phyloP scores from a whole-genome alignment of 1,140 invertebrate genomes.

The Drosophila murphyi region DNA sequence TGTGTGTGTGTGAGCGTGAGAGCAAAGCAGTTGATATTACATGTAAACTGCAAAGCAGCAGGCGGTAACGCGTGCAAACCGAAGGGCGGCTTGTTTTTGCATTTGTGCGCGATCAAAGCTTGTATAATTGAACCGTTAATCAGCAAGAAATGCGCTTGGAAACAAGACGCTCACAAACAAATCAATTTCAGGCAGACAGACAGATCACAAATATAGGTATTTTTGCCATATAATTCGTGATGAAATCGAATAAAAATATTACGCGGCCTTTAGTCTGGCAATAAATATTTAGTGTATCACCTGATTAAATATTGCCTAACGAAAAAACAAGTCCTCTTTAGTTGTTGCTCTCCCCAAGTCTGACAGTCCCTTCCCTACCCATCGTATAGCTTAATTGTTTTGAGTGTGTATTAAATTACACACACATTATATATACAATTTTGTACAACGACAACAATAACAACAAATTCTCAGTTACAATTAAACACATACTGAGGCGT shows the following conservation, averaged over 20 bases:
- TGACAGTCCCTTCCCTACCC: conserved; percentile 16
- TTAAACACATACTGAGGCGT: conserved; percentile 15
- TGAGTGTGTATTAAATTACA: conserved; percentile 26
- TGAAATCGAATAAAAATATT: conserved; percentile 68
- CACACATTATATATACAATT: neutral
- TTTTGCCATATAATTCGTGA: conserved; percentile 34
- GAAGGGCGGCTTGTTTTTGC: conserved; percentile 3
- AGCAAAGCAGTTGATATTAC: conserved; percentile 60
- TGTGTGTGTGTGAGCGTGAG: conserved; percentile 47
- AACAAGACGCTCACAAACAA: conserved; percentile 64
- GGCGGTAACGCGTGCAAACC: conserved; percentile 44
- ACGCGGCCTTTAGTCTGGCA: conserved; percentile 44
- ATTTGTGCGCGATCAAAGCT: conserved; percentile 27
- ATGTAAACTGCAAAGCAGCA: conserved; percentile 48
- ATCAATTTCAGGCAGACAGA: conserved; percentile 55
- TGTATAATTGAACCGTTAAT: conserved; percentile 61
- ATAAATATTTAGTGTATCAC: conserved; percentile 35
- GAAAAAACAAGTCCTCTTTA: conserved; percentile 46
- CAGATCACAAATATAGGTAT: conserved; percentile 31
- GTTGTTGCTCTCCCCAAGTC: neutral
- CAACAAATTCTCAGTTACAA: conserved; percentile 25
- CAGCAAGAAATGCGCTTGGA: conserved; percentile 61
- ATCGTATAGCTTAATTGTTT: neutral
- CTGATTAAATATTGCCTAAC: conserved; percentile 33
- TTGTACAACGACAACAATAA: neutral